These are phyloP conservation scores for Diorhabda elongata DNA, from an alignment of 1,140 invertebrate species.

Conservation along the genomic window DNA sequence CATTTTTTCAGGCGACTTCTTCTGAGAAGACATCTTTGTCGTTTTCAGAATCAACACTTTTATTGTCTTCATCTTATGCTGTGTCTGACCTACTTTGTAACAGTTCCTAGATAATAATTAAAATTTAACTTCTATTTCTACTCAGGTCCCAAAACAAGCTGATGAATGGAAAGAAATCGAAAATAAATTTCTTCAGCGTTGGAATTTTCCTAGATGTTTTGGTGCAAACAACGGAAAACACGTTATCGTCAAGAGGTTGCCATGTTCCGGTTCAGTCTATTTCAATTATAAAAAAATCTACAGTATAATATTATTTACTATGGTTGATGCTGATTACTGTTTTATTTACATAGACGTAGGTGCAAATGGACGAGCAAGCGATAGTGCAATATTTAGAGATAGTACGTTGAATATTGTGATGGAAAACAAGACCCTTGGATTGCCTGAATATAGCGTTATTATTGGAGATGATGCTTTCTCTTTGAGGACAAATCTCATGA, in stretches of 20 bases:
- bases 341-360: slow-evolving; percentile 45
- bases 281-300: not conserved
- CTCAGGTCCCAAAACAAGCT: not conserved
- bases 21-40: not conserved
- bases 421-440: not conserved
- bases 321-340: slow-evolving; percentile 38
- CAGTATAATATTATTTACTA: slow-evolving; percentile 27
- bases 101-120: not conserved
- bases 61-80: not conserved
- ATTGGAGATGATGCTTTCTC: slow-evolving; percentile 15
- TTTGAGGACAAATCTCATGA: too few relatives aligned
- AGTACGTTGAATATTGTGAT: slow-evolving; percentile 5
- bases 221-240: not conserved
- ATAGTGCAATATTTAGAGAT: slow-evolving; percentile 8
- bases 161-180: not conserved
- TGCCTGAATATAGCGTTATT: slow-evolving; percentile 7
- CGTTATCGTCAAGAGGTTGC: not conserved
- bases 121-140: not conserved
- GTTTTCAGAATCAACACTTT: not conserved
- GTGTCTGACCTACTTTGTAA: not conserved
- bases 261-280: not conserved
- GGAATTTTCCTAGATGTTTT: not conserved
- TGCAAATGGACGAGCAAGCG: slow-evolving; percentile 20
- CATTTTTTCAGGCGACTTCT: slow-evolving; percentile 3
- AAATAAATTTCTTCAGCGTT: not conserved